These are phyloP conservation scores for Siniperca scherzeri DNA, from an alignment of 2,797 vertebrate species.

Conservation along the genomic window DNA sequence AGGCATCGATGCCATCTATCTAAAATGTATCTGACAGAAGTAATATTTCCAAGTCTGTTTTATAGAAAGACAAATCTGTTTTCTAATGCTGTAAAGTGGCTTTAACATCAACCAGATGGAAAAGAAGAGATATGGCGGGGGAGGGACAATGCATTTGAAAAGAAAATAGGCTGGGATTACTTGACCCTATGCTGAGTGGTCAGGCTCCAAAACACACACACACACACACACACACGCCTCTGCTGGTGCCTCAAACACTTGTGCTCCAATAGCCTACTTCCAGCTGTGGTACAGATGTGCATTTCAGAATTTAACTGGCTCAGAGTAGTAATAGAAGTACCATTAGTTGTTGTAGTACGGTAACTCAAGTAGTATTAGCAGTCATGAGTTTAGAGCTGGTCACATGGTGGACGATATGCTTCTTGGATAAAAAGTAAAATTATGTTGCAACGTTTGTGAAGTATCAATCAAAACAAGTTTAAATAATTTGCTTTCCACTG, in stretches of 20 bases:
- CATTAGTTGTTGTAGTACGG: slow-evolving; percentile 7
- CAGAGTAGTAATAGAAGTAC: slow-evolving; percentile 11
- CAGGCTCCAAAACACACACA: slow-evolving; percentile 36
- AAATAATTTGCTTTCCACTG: neutral
- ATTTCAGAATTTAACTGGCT: slow-evolving; percentile 44
- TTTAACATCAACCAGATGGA: slow-evolving; percentile 78
- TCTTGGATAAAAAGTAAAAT: slow-evolving; percentile 4
- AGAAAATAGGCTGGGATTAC: slow-evolving; percentile 73
- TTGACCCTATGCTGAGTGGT: slow-evolving; percentile 62
- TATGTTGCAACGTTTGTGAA: neutral
- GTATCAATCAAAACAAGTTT: neutral
- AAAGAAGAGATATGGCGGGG: slow-evolving; percentile 46
- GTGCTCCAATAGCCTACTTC: slow-evolving; percentile 49
- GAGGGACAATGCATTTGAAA: slow-evolving; percentile 56
- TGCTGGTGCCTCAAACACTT: slow-evolving; percentile 30
- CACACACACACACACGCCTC: slow-evolving; percentile 45
- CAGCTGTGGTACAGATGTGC: slow-evolving; percentile 84
- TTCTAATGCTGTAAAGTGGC: slow-evolving; percentile 32
- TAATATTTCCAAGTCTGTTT: slow-evolving; percentile 5
- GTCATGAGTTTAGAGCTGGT: neutral
- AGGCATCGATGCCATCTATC: neutral
- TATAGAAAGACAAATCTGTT: slow-evolving; percentile 22
- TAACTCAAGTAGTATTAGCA: neutral
- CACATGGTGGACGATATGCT: neutral
- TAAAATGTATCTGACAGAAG: slow-evolving; percentile 5